Percentiles rank a stretch among this genome's conserved stretches.
phyloP scores from a whole-genome alignment of 2,113 vertebrate genomes.

The Tapirus terrestris region DNA sequence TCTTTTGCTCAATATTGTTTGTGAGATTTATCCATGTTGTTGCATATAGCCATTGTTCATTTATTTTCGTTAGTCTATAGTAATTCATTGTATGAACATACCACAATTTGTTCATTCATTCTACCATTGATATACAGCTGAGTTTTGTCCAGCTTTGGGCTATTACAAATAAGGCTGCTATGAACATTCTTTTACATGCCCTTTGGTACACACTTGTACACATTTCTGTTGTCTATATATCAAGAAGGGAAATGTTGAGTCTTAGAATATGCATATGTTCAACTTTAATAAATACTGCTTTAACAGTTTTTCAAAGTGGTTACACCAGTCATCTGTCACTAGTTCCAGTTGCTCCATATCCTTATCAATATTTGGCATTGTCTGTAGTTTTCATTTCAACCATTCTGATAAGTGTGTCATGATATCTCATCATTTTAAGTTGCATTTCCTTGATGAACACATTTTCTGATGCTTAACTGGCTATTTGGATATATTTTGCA shows the following conservation, averaged over 20 bases:
- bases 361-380: neutral
- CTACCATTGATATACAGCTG: neutral
- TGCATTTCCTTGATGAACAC: neutral
- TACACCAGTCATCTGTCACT: neutral
- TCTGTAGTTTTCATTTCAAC: slow-evolving; percentile 17
- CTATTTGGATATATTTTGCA: neutral
- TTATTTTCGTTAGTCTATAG: neutral
- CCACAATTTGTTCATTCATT: neutral
- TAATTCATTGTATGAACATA: neutral
- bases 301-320: neutral
- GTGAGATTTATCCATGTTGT: neutral
- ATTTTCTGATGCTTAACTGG: neutral
- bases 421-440: neutral
- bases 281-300: neutral
- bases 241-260: neutral
- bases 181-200: neutral
- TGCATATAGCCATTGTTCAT: neutral
- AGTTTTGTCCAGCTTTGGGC: neutral
- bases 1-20: neutral
- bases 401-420: neutral
- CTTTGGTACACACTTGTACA: neutral
- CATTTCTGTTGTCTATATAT: neutral
- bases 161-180: neutral
- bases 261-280: neutral
- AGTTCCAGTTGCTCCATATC: neutral